Conservation (phyloP, 92 coral and sea anemone genomes). For the Zoanthus gigantus region DNA sequence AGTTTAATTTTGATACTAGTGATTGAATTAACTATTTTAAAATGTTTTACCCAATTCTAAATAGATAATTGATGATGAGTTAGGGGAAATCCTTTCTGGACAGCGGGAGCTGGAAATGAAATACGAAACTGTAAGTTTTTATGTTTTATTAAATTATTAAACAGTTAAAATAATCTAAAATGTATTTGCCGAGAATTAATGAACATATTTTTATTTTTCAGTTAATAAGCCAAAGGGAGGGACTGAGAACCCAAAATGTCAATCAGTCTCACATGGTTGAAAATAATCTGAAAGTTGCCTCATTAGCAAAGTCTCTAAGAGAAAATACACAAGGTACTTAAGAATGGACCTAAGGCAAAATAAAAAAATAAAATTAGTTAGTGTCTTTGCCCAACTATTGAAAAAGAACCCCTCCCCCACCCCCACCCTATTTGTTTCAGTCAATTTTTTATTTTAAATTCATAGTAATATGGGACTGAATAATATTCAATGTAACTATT, state of each 20-base stretch:
- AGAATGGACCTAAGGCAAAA: not conserved
- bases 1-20: too few species aligned
- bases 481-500: too few species aligned
- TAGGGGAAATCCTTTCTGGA: slow-evolving; percentile 91
- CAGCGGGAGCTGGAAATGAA: slow-evolving; percentile 89
- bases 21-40: not conserved
- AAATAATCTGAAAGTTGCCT: slow-evolving; percentile 69
- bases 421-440: too few species aligned
- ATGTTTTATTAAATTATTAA: not conserved
- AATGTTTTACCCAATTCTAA: not conserved
- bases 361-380: too few species aligned
- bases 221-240: slow-evolving; percentile 86
- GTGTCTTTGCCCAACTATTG: too few species aligned
- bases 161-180: not conserved
- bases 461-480: too few species aligned
- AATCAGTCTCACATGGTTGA: slow-evolving; percentile 68
- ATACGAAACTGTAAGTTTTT: slow-evolving; percentile 85
- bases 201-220: slow-evolving; percentile 18
- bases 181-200: not conserved
- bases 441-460: too few species aligned
- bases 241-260: slow-evolving; percentile 66
- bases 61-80: slow-evolving; percentile 94
- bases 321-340: slow-evolving; percentile 86
- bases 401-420: too few species aligned
- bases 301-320: slow-evolving; percentile 76